phyloP scores from a whole-genome alignment of 1,140 invertebrate genomes.

The Cecropterus lyciades region DNA sequence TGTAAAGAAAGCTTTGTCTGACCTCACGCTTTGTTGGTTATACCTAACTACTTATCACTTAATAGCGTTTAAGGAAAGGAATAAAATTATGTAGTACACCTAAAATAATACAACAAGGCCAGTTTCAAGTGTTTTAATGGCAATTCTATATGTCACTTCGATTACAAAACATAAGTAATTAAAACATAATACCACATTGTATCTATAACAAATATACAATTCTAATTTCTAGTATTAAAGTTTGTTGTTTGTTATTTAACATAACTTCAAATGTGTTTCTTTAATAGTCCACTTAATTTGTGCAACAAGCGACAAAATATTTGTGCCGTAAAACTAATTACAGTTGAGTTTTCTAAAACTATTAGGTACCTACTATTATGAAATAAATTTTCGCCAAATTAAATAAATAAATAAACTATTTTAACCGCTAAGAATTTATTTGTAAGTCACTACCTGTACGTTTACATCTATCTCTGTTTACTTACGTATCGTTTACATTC shows the following conservation, averaged over 20 bases:
- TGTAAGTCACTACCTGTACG: constrained; percentile 2
- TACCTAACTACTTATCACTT: too few relatives aligned
- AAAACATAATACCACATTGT: constrained; percentile 13
- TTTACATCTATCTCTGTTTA: constrained; percentile 9
- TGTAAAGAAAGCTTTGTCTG: too few relatives aligned
- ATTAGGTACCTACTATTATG: neutral
- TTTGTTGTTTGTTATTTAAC: constrained; percentile 14
- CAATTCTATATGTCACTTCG: constrained; percentile 18
- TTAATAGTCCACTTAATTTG: constrained; percentile 1
- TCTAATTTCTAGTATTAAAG: constrained; percentile 10
- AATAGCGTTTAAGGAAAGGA: neutral
- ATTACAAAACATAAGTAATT: constrained; percentile 17
- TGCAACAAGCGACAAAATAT: constrained; percentile 8
- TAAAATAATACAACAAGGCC: constrained; percentile 5
- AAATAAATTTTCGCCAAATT: constrained; percentile 6
- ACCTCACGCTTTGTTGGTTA: too few relatives aligned
- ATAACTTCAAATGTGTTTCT: neutral
- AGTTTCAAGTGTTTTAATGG: constrained; percentile 20
- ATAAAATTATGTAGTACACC: too few relatives aligned
- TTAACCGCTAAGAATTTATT: constrained; percentile 1
- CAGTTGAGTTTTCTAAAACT: neutral
- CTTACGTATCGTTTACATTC: neutral
- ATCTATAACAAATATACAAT: constrained; percentile 19
- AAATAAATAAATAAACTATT: constrained; percentile 17
- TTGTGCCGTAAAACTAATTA: constrained; percentile 8